Evolutionary conservation across 2,113 vertebrate genomes (phyloP).

Genomic region (Collichthys lucidus): DNA sequence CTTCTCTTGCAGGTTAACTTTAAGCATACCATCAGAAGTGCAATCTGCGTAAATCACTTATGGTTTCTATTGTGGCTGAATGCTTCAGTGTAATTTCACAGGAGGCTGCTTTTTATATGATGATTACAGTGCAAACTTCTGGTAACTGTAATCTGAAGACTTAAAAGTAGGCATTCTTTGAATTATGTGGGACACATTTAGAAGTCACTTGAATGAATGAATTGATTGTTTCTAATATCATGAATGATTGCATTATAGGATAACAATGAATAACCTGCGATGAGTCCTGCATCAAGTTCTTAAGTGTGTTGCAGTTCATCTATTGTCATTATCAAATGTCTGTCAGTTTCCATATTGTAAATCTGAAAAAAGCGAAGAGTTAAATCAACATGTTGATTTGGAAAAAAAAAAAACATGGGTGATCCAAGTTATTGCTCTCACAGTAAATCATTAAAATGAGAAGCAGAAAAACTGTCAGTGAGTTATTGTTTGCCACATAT

Average conservation of each 20-base stretch:
- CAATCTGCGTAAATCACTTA: background rate
- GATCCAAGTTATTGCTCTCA: background rate
- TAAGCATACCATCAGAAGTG: too few relatives aligned
- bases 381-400: background rate
- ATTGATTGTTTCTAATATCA: too few relatives aligned
- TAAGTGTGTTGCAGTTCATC: background rate
- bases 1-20: background rate
- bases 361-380: background rate
- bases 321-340: background rate
- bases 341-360: background rate
- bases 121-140: constrained; percentile 68
- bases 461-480: background rate
- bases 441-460: constrained; percentile 1
- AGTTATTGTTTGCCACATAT: background rate
- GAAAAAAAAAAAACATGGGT: background rate
- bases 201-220: too few relatives aligned
- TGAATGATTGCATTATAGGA: background rate
- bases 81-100: constrained; percentile 22
- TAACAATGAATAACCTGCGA: background rate
- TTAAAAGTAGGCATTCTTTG: constrained; percentile 35
- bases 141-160: constrained; percentile 58
- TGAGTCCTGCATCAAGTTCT: background rate
- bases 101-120: constrained; percentile 61
- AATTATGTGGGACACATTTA: background rate
- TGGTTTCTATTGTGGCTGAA: constrained; percentile 1